A percentile compares a stretch with the other conserved stretches of the same genome.
phyloP scores from a whole-genome alignment of 2,888 invertebrate genomes.

The Teinopalpus imperialis region DNA sequence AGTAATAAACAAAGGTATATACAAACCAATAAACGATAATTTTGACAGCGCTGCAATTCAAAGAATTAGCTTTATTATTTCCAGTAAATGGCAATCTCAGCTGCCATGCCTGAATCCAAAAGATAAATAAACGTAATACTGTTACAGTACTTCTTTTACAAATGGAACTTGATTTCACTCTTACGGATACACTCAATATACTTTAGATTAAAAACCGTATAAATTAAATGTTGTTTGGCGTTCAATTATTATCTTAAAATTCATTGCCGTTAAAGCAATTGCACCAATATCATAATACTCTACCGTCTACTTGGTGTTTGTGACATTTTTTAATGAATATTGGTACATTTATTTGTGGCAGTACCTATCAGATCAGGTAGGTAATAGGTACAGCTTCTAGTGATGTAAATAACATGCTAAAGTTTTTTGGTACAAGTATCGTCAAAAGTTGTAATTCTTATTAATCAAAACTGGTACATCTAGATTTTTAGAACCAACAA shows the following conservation, averaged over 20 bases:
- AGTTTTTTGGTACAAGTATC: no score
- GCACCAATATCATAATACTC: no score
- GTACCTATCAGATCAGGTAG: no score
- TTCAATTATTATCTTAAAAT: constrained; percentile 3
- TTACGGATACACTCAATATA: constrained; percentile 1
- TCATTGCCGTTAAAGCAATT: constrained; percentile 10
- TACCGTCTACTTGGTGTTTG: no score
- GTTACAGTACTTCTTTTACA: constrained; percentile 2
- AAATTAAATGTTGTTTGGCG: neutral
- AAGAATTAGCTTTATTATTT: constrained; percentile 33
- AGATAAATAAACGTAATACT: constrained; percentile 24
- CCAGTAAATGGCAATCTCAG: constrained; percentile 54
- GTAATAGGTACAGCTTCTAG: no score
- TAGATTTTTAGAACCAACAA: no score
- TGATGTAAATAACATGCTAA: no score
- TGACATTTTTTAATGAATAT: no score
- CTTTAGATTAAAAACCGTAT: constrained; percentile 4
- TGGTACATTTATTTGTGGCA: no score
- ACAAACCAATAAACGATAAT: constrained; percentile 26
- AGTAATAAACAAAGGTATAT: constrained; percentile 14
- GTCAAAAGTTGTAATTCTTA: no score
- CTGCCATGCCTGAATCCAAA: constrained; percentile 45
- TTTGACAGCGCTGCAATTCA: constrained; percentile 23
- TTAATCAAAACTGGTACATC: no score
- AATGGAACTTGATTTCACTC: constrained; percentile 13